A percentile compares a stretch with the other conserved stretches of the same genome.
Conservation (phyloP, 2,797 vertebrate genomes). For the Mastacembelus armatus region DNA sequence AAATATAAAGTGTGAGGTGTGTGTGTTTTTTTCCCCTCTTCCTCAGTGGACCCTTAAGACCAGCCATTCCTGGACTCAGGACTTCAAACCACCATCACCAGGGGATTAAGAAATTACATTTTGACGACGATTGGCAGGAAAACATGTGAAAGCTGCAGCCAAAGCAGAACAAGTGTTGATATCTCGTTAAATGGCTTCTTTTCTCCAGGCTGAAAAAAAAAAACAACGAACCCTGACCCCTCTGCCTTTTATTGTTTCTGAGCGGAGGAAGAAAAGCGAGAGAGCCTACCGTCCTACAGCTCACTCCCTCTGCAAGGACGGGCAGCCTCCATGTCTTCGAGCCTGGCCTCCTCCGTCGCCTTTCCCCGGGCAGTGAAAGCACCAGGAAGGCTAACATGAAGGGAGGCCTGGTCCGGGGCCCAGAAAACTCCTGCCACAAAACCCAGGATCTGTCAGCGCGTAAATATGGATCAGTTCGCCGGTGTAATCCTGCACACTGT, state of each 20-base stretch:
- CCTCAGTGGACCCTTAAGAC: neutral
- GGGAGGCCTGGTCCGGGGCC: slow-evolving; percentile 20
- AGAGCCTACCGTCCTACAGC: slow-evolving; percentile 69
- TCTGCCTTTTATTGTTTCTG: slow-evolving; percentile 42
- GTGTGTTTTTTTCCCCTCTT: neutral
- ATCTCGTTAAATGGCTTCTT: too few species aligned
- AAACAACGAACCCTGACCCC: slow-evolving; percentile 21
- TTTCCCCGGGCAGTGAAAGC: slow-evolving; percentile 47
- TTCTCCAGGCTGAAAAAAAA: neutral
- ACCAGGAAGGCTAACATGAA: slow-evolving; percentile 37
- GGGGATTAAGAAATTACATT: slow-evolving; percentile 9
- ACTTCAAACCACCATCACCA: slow-evolving; percentile 41
- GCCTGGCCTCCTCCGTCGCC: slow-evolving; percentile 62
- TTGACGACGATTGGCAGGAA: slow-evolving; percentile 16
- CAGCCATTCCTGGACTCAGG: slow-evolving; percentile 13
- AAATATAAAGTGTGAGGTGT: neutral
- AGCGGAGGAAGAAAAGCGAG: slow-evolving; percentile 31
- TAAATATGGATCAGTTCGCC: slow-evolving; percentile 21
- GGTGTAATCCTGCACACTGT: slow-evolving; percentile 28
- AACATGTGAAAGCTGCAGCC: slow-evolving; percentile 1
- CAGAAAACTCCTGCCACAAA: neutral
- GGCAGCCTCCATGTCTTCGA: slow-evolving; percentile 65
- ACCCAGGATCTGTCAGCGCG: slow-evolving; percentile 10
- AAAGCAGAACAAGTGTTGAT: neutral
- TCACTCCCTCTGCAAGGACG: slow-evolving; percentile 61